phyloP scores from a whole-genome alignment of 2,888 invertebrate genomes.

The Protodeltote pygarga region DNA sequence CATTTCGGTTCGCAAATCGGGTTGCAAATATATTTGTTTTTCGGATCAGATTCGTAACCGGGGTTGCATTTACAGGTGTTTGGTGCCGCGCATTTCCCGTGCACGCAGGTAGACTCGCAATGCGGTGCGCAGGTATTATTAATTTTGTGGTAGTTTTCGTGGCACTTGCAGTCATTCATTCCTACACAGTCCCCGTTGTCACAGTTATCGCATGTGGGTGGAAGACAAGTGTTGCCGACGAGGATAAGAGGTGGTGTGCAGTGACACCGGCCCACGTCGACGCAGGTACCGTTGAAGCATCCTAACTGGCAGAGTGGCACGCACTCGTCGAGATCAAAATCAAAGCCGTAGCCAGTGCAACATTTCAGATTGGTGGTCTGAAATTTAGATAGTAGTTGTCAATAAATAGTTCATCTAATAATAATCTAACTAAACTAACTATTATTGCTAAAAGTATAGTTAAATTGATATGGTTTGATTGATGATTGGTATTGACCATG shows the following conservation, averaged over 20 bases:
- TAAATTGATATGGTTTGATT: too few species aligned
- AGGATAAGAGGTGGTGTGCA: constrained; percentile 21
- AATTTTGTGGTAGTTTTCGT: constrained; percentile 62
- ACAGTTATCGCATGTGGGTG: constrained; percentile 13
- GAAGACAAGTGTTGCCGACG: constrained; percentile 8
- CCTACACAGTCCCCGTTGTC: constrained; percentile 63
- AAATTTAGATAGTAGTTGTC: constrained; percentile 10
- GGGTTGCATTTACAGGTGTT: constrained; percentile 18
- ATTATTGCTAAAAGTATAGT: too few species aligned
- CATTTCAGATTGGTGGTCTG: constrained; percentile 11
- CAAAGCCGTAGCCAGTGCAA: constrained; percentile 11
- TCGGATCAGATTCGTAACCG: constrained; percentile 6
- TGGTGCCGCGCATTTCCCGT: constrained; percentile 15
- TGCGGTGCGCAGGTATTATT: constrained; percentile 29
- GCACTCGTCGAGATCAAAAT: not conserved
- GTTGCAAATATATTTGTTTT: constrained; percentile 5
- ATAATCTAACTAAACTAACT: too few species aligned
- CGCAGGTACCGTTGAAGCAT: constrained; percentile 20
- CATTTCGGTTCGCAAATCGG: constrained; percentile 6
- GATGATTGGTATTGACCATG: too few species aligned
- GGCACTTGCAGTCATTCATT: constrained; percentile 71
- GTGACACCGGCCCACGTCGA: constrained; percentile 4
- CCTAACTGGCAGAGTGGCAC: constrained; percentile 13
- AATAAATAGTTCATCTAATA: too few species aligned
- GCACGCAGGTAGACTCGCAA: constrained; percentile 9